Evolutionary conservation across 2,113 vertebrate genomes (phyloP), one percentile per base, ranked within the genome.

Genomic region (Uria lomvia): DNA sequence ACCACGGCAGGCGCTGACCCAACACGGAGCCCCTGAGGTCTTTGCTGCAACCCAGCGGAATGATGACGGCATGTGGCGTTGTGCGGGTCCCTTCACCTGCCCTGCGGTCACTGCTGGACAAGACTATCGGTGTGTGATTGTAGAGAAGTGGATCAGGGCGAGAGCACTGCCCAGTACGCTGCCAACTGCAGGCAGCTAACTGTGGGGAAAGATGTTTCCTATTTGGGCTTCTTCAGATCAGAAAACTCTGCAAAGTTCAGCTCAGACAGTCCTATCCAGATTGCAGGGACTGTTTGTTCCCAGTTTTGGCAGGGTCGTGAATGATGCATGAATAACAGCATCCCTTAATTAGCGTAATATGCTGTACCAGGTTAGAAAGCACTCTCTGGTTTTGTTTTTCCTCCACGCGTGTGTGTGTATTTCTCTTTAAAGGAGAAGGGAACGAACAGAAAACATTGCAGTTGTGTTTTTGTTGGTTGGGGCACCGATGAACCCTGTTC

Each of bases 281-380:
- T 88, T 91, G 92, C 85, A 95, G 94, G 92, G 80, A 97, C 96
- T 96, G 95, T 97, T 96, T 97, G 97, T 98, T 97, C 96, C 94
- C 62, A 60, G 72, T 95, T 96, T 95, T 97, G 94, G 96, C 94
- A 96, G 94, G 82, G 72, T 96, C 8, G 5, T 95, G 90, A 97
- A 96, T 95, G 94, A 95, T 97, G 94, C 91, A 95, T 97, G 95
- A 97, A 56, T 90, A 96, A 97, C 80, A 96, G 92, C 84, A 96
- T 95, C 94, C 83, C 92, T 91, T 94, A 96, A 96, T 97, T 91
- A 95, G 92, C 91, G 82, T 96, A 97, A 95, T 94, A 96, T 93
- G 95, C 88, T 80, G 53, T 84, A 97, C 94, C 96, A 97, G 96
- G 97, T 97, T 97, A 95, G 86, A 90, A 93, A 96, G 80, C 40